Evolutionary conservation across 2,113 vertebrate species (phyloP), one percentile per base, ranked within the genome.

Genomic region (Sclerurus mexicanus): DNA sequence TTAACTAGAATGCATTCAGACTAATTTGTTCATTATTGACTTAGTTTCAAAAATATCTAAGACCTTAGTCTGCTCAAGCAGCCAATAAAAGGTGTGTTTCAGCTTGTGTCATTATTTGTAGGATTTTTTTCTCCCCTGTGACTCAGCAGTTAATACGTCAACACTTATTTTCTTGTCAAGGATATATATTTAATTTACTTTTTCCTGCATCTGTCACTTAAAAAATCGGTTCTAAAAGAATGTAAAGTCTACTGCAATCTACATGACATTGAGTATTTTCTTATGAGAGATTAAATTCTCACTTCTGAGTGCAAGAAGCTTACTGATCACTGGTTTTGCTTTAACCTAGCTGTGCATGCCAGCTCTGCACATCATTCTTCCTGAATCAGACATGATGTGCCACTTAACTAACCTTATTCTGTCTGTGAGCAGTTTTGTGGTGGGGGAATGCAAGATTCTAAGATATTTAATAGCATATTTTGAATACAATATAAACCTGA

Each of bases 391-490:
- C 42, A 20, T 8, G 39, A 63, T 83, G 11, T 75, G 75, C 49
- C 79, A 75, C 72, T 63, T 67, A 25, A 50, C 49, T n/a, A 22
- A 90, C 82, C 52, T 93, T 92, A 81, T 92, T 95, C 87, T 84
- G 68, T 52, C 85, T 75, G 35, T 71, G 47, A 93, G 68, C 55
- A 56, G 72, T 71, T 71, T 72, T 81, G 68, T 72, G 63, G 64
- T 37, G 60, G 46, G 33, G 40, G 15, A 74, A 72, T 56, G 71
- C 39, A 74, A 96, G 56, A 30, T 22, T 74, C 10, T 52, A 49
- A 81, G 84, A 56, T 66, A 86, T 39, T 71, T 62, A 78, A 60
- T 53, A 89, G 23, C 40, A 24, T 71, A 42, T 67, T 92, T 81
- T 74, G 52, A 69, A 50, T 47, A 37, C 56, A 46, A 2, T 33